Base-by-base conservation (phyloP, 2,888 invertebrate genomes). In the Nemoura dubitans region DNA sequence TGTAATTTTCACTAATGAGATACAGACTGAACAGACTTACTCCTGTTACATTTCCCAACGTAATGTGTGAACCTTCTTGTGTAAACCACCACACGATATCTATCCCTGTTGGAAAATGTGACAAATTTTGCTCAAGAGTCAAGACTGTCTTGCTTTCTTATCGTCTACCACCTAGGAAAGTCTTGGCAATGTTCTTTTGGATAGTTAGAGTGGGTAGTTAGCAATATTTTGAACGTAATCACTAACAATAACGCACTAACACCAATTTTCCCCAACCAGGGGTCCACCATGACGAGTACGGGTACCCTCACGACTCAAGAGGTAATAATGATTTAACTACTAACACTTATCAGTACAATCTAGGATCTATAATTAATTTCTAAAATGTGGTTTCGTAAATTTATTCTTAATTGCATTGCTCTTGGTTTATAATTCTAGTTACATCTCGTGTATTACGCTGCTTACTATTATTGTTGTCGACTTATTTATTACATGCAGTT, bases 221-320 rank as follows among this genome's bases (percentile, higher is more conserved):
- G 36, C 36, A 36, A 36, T 36, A 36, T 36, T 36, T 36, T 36
- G 36, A 36, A 36, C 10, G 10, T 21, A 59, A 7, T 59, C 14
- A 59, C 36, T 78, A 77, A 76, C 10, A 59, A 5, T 59, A 85
- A 42, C 25, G n/a, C n/a, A 36, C 80, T 86, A 36, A 21, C 30
- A 85, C n/a, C 25, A 27, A 28, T 78, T 26, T 6, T 78, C 10
- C 78, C 3, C 78, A 76, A 88, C 88, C 89, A 94, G 94, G 93
- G 90, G 90, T 90, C 88, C 92, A 93, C 91, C 93, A 93, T 90
- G 94, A 94, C 90, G 92, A 92, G 90, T 94, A 94, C 91, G 92
- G 94, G 91, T 95, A 95, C 92, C 93, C 93, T 92, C 95, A 95
- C 92, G 95, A 95, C 91, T 94, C 95, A 91, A 93, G 95, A 95